Percentiles rank a stretch among this genome's conserved stretches.
These are phyloP conservation scores for Vulpes lagopus DNA, from an alignment of 2,113 vertebrate genomes.

Conservation along the genomic window DNA sequence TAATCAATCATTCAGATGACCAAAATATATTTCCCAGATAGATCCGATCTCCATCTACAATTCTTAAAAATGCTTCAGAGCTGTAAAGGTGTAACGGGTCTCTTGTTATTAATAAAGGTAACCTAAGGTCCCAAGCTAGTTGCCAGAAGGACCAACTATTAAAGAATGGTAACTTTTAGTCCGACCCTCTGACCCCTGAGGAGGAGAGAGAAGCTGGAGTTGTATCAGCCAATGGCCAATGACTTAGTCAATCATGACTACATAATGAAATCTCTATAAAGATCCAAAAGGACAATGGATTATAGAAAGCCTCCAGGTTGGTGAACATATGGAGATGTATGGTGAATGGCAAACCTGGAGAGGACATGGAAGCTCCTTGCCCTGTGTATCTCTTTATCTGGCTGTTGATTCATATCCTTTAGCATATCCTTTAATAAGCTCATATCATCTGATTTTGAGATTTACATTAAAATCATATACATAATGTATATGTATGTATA, in stretches of 20 bases:
- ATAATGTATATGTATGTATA: background rate
- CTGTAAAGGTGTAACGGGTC: background rate
- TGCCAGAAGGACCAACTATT: background rate
- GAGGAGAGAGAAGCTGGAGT: background rate
- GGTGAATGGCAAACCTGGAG: background rate
- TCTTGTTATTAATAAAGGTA: background rate
- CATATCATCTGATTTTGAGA: background rate
- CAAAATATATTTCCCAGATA: background rate
- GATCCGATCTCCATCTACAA: background rate
- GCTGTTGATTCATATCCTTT: background rate
- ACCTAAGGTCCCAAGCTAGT: background rate
- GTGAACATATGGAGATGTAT: background rate
- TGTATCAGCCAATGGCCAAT: background rate
- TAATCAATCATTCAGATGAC: background rate
- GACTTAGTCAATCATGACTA: background rate
- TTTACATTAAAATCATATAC: background rate
- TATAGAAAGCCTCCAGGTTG: background rate
- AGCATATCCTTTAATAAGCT: background rate
- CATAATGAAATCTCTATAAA: background rate
- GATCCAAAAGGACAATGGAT: background rate
- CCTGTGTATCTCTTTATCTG: background rate
- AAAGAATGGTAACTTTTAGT: background rate
- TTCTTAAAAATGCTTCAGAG: background rate
- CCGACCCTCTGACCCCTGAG: background rate
- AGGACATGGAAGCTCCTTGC: background rate